Evolutionary conservation across 2,888 invertebrate species (phyloP).

Genomic region (Drosophila conformis): DNA sequence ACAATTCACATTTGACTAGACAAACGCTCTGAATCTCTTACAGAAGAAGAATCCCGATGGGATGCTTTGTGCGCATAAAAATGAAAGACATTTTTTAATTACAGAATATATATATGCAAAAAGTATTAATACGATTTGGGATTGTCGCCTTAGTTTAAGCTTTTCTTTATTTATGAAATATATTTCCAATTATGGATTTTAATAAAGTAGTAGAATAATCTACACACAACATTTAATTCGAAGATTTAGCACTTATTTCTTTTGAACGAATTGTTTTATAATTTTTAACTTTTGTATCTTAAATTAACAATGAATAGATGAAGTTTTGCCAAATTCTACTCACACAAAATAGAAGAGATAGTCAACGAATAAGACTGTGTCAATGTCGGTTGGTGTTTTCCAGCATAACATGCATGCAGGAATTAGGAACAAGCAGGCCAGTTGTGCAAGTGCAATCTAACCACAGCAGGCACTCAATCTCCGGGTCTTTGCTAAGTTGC

Average conservation of each 20-base stretch:
- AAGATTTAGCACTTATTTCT: not conserved
- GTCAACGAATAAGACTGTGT: not conserved
- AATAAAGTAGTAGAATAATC: not conserved
- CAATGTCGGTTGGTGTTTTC: not conserved
- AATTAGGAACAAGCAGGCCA: not conserved
- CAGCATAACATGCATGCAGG: not conserved
- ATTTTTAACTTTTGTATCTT: not conserved
- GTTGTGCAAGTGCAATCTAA: constrained; percentile 1
- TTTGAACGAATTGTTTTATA: not conserved
- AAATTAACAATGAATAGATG: not conserved
- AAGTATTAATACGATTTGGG: not conserved
- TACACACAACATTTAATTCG: not conserved
- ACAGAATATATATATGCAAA: not conserved
- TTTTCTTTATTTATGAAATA: not conserved
- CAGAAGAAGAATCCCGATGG: not conserved
- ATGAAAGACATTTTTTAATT: not conserved
- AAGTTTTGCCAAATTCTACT: not conserved
- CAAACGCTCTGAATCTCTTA: not conserved
- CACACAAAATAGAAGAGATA: not conserved
- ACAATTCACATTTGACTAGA: not conserved
- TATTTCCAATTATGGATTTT: not conserved
- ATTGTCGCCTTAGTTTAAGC: not conserved
- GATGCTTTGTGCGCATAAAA: not conserved
- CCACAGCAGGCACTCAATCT: not conserved
- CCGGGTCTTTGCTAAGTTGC: constrained; percentile 1